Evolutionary conservation across 2,113 vertebrate genomes (phyloP).

Genomic region (Mungos mungo): DNA sequence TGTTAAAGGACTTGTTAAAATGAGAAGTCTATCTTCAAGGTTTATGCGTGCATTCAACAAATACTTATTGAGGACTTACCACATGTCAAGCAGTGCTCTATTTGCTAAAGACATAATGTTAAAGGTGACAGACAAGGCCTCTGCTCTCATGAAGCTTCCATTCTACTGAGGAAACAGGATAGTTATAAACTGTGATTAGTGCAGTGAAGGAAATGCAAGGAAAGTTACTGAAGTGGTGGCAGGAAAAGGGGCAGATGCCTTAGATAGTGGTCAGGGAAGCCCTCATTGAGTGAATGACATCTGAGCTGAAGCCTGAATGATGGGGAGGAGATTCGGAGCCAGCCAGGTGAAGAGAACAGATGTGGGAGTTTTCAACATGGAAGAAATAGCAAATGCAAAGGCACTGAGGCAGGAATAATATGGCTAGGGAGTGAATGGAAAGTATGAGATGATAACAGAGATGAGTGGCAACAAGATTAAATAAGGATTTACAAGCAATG

Average conservation of each 20-base stretch:
- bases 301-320: slow-evolving; percentile 42
- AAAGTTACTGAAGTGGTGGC: neutral
- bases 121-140: slow-evolving; percentile 24
- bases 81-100: neutral
- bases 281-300: neutral
- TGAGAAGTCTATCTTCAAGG: neutral
- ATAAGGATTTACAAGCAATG: neutral
- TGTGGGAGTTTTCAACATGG: neutral
- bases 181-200: neutral
- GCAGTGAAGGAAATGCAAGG: neutral
- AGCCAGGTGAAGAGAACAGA: neutral
- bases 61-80: slow-evolving; percentile 28
- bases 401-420: neutral
- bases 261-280: neutral
- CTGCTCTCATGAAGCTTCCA: neutral
- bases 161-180: neutral
- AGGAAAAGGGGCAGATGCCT: neutral
- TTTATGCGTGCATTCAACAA: slow-evolving; percentile 24
- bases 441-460: neutral
- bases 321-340: neutral
- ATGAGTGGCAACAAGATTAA: neutral
- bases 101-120: neutral
- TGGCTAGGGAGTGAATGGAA: neutral
- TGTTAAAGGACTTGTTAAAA: slow-evolving; percentile 30
- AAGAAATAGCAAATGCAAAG: slow-evolving; percentile 49